phyloP scores from a whole-genome alignment of 2,888 invertebrate genomes.

The Myopa testacea region DNA sequence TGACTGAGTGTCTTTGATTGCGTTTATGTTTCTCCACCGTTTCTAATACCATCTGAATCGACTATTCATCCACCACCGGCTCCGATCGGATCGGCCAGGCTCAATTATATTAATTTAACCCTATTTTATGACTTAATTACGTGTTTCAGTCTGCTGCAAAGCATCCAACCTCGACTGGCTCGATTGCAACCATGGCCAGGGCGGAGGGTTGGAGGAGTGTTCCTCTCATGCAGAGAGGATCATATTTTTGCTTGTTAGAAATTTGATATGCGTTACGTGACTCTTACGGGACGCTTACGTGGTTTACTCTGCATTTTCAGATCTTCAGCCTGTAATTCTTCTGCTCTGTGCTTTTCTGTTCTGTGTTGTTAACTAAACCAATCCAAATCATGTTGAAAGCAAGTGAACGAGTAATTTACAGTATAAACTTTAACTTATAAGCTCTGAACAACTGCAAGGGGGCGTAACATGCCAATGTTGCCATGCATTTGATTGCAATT shows the following conservation, averaged over 20 bases:
- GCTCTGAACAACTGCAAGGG: not conserved
- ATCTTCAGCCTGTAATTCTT: not conserved
- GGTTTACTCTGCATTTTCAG: not conserved
- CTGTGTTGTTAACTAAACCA: not conserved
- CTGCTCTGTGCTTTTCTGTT: not conserved
- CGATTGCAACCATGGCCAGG: not conserved
- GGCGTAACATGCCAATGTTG: not conserved
- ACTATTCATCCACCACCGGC: no score
- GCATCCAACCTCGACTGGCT: not conserved
- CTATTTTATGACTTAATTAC: slow-evolving; percentile 61
- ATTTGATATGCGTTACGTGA: slow-evolving; percentile 39
- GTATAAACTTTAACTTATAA: not conserved
- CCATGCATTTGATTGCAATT: slow-evolving; percentile 17
- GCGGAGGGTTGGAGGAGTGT: not conserved
- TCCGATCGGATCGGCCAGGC: slow-evolving; percentile 2
- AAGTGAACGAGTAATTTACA: no score
- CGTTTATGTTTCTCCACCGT: no score
- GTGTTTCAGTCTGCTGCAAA: slow-evolving; percentile 43
- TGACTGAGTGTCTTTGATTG: no score
- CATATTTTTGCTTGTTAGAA: slow-evolving; percentile 37
- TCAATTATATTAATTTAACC: slow-evolving; percentile 57
- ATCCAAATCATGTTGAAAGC: not conserved
- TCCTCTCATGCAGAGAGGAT: not conserved
- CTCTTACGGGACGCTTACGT: not conserved
- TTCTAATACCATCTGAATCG: no score